Base-by-base conservation (phyloP, 2,888 invertebrate species). In the Timema cristinae region DNA sequence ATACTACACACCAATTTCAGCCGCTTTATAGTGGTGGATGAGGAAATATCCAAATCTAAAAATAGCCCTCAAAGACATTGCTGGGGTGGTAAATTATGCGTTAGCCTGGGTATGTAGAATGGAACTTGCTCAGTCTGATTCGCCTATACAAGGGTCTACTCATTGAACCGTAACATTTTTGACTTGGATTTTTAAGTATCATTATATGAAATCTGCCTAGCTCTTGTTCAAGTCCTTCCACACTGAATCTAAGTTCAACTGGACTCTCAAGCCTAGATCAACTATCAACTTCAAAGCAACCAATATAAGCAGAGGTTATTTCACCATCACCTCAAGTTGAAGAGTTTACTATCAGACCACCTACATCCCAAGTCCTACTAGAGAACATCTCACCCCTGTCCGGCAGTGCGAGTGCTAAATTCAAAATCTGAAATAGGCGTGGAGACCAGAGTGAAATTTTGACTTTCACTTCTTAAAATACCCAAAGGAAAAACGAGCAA, bases 141-240 rank as follows among this genome's bases (percentile, higher is more conserved):
- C 16, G 13, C 50, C 13, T 69, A 50, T 50, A 61, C 50, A 49
- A 61, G 69, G 16, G 16, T 69, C 49, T 69, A 61, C 61, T 49
- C 61, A n/a, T 48, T 48, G 9, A 69, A 69, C 61, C 50, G 13
- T 15, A 69, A 69, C 50, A 61, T 59, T 61, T 69, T 56, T 61
- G 69, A 69, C 50, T 15, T 63, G 32, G 63, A 63, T 32, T 63
- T 63, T 32, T 13, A 63, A 47, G 8, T 32, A 9, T 47, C 63
- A 15, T 47, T 47, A 9, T 47, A 32, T 48, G 32, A 48, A 47
- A 47, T 48, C 9, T 2, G 0, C 9, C 9, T 9, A 2, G 11
- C 16, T 63, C 48, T 32, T 47, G 47, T 9, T 47, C 10, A 9
- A 63, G 6, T 48, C 63, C 63, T 63, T 63, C 13, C 47, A 63